These are phyloP conservation scores for Julus scandinavius DNA, from an alignment of 2,888 invertebrate species.

Conservation along the genomic window DNA sequence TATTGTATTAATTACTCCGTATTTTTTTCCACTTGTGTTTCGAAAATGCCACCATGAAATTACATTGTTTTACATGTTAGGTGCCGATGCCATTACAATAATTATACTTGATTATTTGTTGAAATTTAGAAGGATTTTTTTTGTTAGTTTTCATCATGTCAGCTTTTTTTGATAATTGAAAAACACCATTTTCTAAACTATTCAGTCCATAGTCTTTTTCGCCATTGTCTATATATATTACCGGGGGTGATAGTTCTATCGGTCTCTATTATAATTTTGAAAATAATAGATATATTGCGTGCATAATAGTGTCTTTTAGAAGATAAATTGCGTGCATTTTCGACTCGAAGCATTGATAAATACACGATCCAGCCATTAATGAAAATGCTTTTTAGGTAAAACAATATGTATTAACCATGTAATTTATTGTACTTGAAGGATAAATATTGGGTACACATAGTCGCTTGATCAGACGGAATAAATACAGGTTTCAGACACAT, in stretches of 20 bases:
- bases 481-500: conserved; percentile 7
- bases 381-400: conserved; percentile 37
- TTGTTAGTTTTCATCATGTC: not conserved
- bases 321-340: conserved; percentile 41
- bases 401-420: conserved; percentile 28
- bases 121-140: conserved; percentile 3
- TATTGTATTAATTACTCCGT: not conserved
- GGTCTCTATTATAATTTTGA: conserved; percentile 26
- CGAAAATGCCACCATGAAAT: not conserved
- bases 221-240: not conserved
- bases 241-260: not conserved
- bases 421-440: conserved; percentile 12
- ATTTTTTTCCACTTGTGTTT: not conserved
- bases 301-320: not conserved
- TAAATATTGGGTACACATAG: not conserved
- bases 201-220: not conserved
- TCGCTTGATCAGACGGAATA: not conserved
- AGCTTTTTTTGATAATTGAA: not conserved
- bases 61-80: not conserved
- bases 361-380: not conserved
- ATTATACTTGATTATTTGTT: not conserved
- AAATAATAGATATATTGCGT: conserved; percentile 43
- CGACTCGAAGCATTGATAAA: not conserved
- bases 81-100: not conserved
- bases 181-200: not conserved